These are phyloP conservation scores for Bombus consobrinus DNA, from an alignment of 1,140 invertebrate genomes.

Conservation along the genomic window DNA sequence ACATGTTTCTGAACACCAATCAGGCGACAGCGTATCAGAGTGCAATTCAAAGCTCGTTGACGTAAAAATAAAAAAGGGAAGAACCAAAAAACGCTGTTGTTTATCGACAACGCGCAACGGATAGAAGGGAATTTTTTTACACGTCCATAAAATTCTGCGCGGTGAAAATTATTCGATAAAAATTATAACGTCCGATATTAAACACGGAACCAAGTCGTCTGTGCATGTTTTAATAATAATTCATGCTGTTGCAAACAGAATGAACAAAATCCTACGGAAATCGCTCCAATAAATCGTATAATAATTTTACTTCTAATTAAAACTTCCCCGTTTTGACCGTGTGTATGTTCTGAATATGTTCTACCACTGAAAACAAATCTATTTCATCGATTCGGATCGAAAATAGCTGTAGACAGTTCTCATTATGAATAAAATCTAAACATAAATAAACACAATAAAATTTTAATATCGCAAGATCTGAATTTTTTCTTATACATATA, in stretches of 20 bases:
- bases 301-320: conserved; percentile 19
- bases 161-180: conserved; percentile 15
- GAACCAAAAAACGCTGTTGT: neutral
- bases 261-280: conserved; percentile 1
- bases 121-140: neutral
- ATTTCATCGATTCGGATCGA: neutral
- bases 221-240: conserved; percentile 17
- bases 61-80: neutral
- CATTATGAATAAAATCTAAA: neutral
- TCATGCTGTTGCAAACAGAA: neutral
- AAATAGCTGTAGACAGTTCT: neutral
- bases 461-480: neutral
- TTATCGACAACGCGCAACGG: neutral
- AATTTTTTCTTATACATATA: too few relatives aligned
- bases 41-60: neutral
- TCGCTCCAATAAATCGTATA: neutral
- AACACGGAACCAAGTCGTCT: neutral
- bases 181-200: conserved; percentile 38
- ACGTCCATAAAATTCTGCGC: neutral
- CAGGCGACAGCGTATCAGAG: neutral
- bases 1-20: too few relatives aligned
- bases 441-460: neutral
- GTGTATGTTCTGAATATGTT: too few relatives aligned
- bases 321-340: neutral
- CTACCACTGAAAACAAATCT: too few relatives aligned